Evolutionary conservation across 2,113 vertebrate species (phyloP).

Genomic region (western clawed frog (Xenopus tropicalis)): DNA sequence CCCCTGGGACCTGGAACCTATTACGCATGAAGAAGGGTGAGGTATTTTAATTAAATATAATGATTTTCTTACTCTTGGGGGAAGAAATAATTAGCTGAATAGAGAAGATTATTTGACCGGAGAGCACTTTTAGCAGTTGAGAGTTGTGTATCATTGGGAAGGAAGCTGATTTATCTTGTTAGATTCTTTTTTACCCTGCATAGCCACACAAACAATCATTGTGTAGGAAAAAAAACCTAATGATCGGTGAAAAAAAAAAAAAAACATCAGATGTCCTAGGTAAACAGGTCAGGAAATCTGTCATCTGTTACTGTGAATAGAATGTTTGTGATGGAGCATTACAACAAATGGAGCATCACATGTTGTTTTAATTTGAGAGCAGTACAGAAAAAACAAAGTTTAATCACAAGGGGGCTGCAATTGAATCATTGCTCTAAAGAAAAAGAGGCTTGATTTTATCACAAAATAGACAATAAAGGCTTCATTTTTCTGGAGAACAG

Average conservation of each 20-base stretch:
- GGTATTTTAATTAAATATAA: constrained; percentile 70
- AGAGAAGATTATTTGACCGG: constrained; percentile 59
- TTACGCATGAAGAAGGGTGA: constrained; percentile 57
- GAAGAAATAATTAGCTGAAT: constrained; percentile 66
- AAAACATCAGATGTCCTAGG: not conserved
- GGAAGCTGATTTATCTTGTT: constrained; percentile 51
- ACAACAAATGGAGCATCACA: not conserved
- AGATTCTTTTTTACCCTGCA: constrained; percentile 41
- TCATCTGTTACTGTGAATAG: not conserved
- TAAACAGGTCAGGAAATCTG: not conserved
- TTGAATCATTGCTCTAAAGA: not conserved
- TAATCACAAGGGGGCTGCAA: not conserved
- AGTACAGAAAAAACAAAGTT: not conserved
- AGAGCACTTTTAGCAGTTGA: constrained; percentile 59
- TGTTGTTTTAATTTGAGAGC: not conserved
- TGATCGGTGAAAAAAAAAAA: not conserved
- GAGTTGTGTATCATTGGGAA: constrained; percentile 40
- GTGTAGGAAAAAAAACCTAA: not conserved
- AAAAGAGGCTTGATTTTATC: not conserved
- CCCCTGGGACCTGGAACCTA: constrained; percentile 54
- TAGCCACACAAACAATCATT: not conserved
- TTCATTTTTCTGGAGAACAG: not conserved
- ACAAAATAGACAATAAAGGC: not conserved
- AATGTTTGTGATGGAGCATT: not conserved
- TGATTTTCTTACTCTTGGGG: constrained; percentile 61